Conservation (phyloP, 2,113 vertebrate genomes). For the Periophthalmus modestus region DNA sequence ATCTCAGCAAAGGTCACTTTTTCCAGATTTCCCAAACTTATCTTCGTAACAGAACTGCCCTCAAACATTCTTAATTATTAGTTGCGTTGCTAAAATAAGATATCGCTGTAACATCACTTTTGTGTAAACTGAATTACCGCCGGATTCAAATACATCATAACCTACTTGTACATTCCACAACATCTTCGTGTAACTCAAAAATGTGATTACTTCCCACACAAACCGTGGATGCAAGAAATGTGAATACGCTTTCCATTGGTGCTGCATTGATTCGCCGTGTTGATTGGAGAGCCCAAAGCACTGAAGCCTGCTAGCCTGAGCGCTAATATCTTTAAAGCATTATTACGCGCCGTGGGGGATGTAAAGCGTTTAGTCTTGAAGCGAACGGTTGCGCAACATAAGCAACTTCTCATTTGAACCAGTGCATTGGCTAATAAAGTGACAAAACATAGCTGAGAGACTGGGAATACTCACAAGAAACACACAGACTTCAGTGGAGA, state of each 20-base stretch:
- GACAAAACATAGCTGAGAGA: slow-evolving; percentile 2
- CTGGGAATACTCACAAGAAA: slow-evolving; percentile 23
- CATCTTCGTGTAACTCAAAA: not conserved
- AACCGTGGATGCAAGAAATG: not conserved
- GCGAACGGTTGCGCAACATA: slow-evolving; percentile 28
- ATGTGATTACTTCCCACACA: not conserved
- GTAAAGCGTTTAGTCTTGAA: slow-evolving; percentile 29
- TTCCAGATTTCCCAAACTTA: no score
- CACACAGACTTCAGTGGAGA: slow-evolving; percentile 29
- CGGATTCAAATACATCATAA: not conserved
- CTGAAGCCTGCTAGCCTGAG: not conserved
- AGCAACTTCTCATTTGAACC: slow-evolving; percentile 33
- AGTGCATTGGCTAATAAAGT: slow-evolving; percentile 37
- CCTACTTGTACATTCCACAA: not conserved
- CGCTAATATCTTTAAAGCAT: slow-evolving; percentile 15
- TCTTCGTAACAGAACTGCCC: no score
- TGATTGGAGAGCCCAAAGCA: not conserved
- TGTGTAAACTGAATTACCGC: not conserved
- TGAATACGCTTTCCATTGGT: not conserved
- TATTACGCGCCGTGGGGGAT: slow-evolving; percentile 10
- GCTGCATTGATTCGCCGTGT: not conserved
- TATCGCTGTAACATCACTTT: not conserved
- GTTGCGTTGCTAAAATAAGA: no score
- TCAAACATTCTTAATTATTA: no score
- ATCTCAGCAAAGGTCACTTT: no score